These are phyloP conservation scores for Athetis lepigone DNA, from an alignment of 2,888 invertebrate species.

Conservation along the genomic window DNA sequence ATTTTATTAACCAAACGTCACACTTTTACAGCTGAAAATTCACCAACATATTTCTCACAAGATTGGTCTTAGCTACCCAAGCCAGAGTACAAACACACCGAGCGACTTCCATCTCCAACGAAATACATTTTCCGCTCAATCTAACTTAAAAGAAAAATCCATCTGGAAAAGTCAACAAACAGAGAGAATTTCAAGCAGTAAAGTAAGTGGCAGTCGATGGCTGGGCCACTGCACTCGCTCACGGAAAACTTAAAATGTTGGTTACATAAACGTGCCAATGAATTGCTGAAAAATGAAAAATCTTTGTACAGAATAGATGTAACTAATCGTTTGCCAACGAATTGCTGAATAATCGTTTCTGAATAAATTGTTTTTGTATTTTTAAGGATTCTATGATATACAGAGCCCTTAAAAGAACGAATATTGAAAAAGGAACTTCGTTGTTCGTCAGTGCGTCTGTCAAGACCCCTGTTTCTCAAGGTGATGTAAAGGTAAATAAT, in stretches of 20 bases:
- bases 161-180: constrained; percentile 33
- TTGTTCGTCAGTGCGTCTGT: no score
- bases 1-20: no score
- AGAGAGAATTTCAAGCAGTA: constrained; percentile 32
- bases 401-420: no score
- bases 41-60: not conserved
- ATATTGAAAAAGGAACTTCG: no score
- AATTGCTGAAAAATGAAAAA: not conserved
- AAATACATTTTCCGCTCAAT: constrained; percentile 43
- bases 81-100: constrained; percentile 17
- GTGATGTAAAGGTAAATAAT: no score
- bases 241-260: constrained; percentile 12
- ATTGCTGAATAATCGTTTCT: no score
- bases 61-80: no score
- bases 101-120: constrained; percentile 12
- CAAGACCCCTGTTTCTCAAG: no score
- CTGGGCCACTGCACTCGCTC: constrained; percentile 17
- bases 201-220: constrained; percentile 32
- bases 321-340: no score
- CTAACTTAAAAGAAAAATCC: constrained; percentile 44
- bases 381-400: no score
- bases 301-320: not conserved
- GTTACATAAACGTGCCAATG: not conserved
- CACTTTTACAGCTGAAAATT: no score
- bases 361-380: no score